Evolutionary conservation across 2,888 invertebrate genomes (phyloP), one percentile per base, ranked within the genome.

Genomic region (Caenorhabditis afra): DNA sequence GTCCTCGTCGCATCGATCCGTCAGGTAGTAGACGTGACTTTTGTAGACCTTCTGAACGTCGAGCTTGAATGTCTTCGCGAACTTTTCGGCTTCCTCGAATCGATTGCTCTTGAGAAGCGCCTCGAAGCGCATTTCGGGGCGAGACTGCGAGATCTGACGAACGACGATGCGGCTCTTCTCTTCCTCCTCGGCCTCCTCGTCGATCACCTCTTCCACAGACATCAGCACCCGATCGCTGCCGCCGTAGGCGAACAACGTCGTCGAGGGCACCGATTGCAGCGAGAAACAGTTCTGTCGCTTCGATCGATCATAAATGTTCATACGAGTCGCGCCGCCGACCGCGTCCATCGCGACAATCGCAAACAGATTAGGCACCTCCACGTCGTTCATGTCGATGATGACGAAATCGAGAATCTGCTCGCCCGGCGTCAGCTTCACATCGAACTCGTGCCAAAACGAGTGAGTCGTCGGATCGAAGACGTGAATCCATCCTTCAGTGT

Each of bases 71-170:
- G 71, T 39, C 12, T 70, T 76, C 22, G 85, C 85, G 41, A 85
- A 81, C 47, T 71, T 68, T 20, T 85, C 85, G 5, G 85, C 85
- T 61, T 85, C 85, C 44, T 84, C 85, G 20, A 84, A 81, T 14
- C 67, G 55, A 23, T 79, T 75, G 35, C 64, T 66, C 23, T 74
- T 70, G 14, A 81, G 50, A 11, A 81, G 50, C 1, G 75, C 67
- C 44, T 80, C 81, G 41, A 81, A 76, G 11, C 73, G 73, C 58
- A 76, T 76, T 52, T 81, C 76, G 0, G 81, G 81, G 2, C 70
- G 53, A 3, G 81, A 79, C 50, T 81, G 76, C 2, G 73, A 76
- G 1, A 81, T 44, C 62, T 80, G 79, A 1, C 76, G 66, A 35
- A 81, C 52, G 23, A 62, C 52, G 11, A 79, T 67, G 7, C 37